phyloP scores from a whole-genome alignment of 1,140 invertebrate species.

The Oncopeltus fasciatus region DNA sequence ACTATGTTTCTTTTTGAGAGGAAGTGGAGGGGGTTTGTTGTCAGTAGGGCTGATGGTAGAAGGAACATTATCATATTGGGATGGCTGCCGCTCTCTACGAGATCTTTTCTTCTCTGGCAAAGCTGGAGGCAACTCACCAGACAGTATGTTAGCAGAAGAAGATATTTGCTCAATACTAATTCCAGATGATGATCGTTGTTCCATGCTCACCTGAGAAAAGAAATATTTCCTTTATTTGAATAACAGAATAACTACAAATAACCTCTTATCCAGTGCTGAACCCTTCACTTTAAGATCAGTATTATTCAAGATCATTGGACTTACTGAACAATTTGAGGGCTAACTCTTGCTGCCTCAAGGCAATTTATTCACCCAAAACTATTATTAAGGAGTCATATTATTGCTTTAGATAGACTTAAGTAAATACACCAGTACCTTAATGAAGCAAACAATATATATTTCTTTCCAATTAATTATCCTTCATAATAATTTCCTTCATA shows the following conservation, averaged over 20 bases:
- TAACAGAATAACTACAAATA: too few relatives aligned
- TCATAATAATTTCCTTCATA: too few relatives aligned
- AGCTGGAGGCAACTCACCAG: slow-evolving; percentile 38
- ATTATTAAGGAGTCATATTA: too few relatives aligned
- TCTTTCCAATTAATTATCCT: too few relatives aligned
- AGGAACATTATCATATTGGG: slow-evolving; percentile 58
- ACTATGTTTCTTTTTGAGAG: slow-evolving; percentile 86
- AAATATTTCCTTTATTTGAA: too few relatives aligned
- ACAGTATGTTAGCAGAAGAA: not conserved
- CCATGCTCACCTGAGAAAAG: not conserved
- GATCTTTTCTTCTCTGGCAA: slow-evolving; percentile 41
- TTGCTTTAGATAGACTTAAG: too few relatives aligned
- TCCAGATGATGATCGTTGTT: not conserved
- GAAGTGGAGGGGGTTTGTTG: slow-evolving; percentile 68
- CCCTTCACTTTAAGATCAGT: not conserved
- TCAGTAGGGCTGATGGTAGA: slow-evolving; percentile 29
- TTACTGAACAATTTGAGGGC: too few relatives aligned
- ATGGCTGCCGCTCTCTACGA: slow-evolving; percentile 43
- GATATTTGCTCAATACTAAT: not conserved
- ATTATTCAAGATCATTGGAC: too few relatives aligned
- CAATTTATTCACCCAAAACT: too few relatives aligned
- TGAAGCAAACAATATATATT: too few relatives aligned
- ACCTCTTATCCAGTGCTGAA: not conserved
- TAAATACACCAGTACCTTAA: too few relatives aligned
- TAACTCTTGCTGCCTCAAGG: too few relatives aligned